Percentiles rank a stretch among this genome's conserved stretches.
phyloP scores from a whole-genome alignment of 2,797 vertebrate genomes.

The Pelochelys cantorii region DNA sequence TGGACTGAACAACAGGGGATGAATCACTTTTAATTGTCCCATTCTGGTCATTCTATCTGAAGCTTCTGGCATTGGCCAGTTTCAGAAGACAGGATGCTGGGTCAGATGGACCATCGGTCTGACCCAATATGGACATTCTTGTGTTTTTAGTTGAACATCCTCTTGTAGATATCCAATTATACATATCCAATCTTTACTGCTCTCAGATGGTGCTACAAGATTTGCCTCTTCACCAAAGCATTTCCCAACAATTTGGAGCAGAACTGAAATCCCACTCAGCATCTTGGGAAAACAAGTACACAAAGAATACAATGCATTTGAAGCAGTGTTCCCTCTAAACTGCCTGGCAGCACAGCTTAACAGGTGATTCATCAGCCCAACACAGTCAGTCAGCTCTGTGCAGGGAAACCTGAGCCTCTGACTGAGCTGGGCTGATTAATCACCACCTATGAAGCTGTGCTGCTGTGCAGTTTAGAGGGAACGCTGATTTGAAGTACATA shows the following conservation, averaged over 20 bases:
- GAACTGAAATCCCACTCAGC: conserved; percentile 3
- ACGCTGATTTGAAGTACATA: not conserved
- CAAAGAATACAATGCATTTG: not conserved
- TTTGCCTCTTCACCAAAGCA: not conserved
- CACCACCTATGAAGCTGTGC: too few relatives aligned
- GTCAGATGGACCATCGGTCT: not conserved
- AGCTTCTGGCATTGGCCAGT: not conserved
- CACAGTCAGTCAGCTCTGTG: too few relatives aligned
- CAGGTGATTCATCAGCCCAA: too few relatives aligned
- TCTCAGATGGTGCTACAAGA: not conserved
- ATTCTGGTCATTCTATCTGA: not conserved
- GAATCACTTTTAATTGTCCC: not conserved
- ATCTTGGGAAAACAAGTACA: not conserved
- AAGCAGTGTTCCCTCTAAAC: not conserved
- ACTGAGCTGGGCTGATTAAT: too few relatives aligned
- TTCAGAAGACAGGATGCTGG: not conserved
- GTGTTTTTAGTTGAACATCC: not conserved
- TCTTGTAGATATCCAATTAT: not conserved
- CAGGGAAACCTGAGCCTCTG: too few relatives aligned
- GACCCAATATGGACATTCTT: not conserved
- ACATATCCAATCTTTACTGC: not conserved
- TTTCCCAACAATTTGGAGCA: conserved; percentile 7
- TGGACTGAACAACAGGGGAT: not conserved
- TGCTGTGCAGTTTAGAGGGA: too few relatives aligned
- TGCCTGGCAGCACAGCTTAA: too few relatives aligned